These are phyloP conservation scores for Catocala nupta DNA, from an alignment of 2,888 invertebrate genomes.

Conservation along the genomic window DNA sequence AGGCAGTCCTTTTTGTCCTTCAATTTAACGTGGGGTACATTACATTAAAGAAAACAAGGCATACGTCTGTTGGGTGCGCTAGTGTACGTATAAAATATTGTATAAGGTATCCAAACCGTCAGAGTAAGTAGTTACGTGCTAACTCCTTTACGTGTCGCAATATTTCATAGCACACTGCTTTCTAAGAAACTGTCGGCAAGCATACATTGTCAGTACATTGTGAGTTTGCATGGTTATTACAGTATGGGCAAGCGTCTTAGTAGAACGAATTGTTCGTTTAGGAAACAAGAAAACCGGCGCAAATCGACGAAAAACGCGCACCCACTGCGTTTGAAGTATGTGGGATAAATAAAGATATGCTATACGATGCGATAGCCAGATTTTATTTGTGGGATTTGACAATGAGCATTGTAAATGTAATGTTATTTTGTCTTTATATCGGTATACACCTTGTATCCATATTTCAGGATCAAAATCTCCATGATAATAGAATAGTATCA, in stretches of 20 bases:
- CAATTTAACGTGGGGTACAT: too few relatives aligned
- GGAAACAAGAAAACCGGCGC: constrained; percentile 48
- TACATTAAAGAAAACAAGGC: too few relatives aligned
- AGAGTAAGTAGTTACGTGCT: not conserved
- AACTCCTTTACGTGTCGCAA: constrained; percentile 4
- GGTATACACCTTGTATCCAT: too few relatives aligned
- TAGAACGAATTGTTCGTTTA: constrained; percentile 48
- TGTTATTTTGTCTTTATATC: too few relatives aligned
- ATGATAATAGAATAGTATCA: too few relatives aligned
- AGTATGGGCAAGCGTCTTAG: constrained; percentile 38
- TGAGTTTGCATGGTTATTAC: constrained; percentile 37
- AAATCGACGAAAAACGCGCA: constrained; percentile 41
- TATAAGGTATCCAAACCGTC: too few relatives aligned
- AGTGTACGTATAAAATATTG: too few relatives aligned
- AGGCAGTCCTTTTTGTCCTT: too few relatives aligned
- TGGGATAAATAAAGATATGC: constrained; percentile 3
- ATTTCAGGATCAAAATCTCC: too few relatives aligned
- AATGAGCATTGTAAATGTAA: too few relatives aligned
- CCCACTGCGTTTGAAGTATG: constrained; percentile 24
- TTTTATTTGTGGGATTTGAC: too few relatives aligned
- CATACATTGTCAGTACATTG: constrained; percentile 47
- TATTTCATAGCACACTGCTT: constrained; percentile 14
- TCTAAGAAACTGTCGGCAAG: constrained; percentile 20
- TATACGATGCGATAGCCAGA: not conserved
- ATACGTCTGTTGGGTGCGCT: too few relatives aligned